Evolutionary conservation across 2,888 invertebrate genomes (phyloP), one percentile per base, ranked within the genome.

Genomic region (Drosophila setosimentum): DNA sequence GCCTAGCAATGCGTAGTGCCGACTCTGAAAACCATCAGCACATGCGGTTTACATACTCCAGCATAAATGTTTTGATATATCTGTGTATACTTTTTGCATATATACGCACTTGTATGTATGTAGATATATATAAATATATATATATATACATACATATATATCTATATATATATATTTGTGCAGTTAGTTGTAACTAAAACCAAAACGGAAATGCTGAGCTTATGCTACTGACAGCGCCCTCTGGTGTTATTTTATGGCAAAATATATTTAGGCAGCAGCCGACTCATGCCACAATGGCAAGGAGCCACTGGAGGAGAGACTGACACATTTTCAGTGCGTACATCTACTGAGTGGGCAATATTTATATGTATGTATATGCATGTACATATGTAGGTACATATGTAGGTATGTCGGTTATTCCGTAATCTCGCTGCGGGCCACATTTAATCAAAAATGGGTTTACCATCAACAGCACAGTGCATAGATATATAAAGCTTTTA

Each of bases 171-270:
- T 24, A 29, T 30, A 33, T 48, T 53, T 63, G 35, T 67, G 54
- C 69, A 67, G 75, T 69, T 85, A 78, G 85, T 75, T 83, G 78
- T 76, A 87, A 82, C 84, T 82, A 80, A 80, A 87, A 83, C 83
- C 72, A 84, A 84, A 84, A 74, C 82, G 82, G 85, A 86, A 76
- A 81, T 81, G 77, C 78, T 77, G 73, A 78, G 83, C 87, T 80
- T 87, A 82, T 86, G 85, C 73, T 82, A 74, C 83, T 87, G 87
- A 87, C 85, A 87, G 83, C 76, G 82, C 78, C 87, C 82, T 87
- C 81, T 82, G 87, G 78, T 80, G 79, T 84, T 87, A 78, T 87
- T 85, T 82, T 76, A 82, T 83, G 71, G 74, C 71, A 84, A 79
- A 80, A 85, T 76, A 83, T 80, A 74, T 80, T 69, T 69, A 68